phyloP scores from a whole-genome alignment of 37 sponge, comb jelly and placozoan species.

The Oscarella lobularis region DNA sequence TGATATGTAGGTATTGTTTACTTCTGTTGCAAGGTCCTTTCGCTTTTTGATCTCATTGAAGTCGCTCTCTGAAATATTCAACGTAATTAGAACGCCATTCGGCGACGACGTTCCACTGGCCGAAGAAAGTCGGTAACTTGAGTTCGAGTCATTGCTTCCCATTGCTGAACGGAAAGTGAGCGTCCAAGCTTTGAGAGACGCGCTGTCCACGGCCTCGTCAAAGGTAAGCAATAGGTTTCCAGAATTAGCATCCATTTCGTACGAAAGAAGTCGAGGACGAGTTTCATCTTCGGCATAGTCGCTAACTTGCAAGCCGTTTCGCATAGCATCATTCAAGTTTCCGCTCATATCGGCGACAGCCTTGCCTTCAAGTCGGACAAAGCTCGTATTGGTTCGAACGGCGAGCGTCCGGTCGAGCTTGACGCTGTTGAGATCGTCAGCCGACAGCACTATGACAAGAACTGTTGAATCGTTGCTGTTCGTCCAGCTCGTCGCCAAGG shows the following conservation, averaged over 20 bases:
- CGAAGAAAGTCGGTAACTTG: not conserved
- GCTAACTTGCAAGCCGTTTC: not conserved
- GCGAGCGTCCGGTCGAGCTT: slow-evolving; percentile 42
- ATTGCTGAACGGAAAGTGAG: not conserved
- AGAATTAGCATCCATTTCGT: not conserved
- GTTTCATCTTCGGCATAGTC: not conserved
- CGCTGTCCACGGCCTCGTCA: not conserved
- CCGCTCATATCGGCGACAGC: slow-evolving; percentile 15
- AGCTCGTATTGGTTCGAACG: slow-evolving; percentile 28
- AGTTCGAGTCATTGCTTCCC: not conserved
- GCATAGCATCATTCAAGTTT: not conserved
- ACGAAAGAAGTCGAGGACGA: not conserved
- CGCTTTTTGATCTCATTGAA: not conserved
- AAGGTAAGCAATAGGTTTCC: not conserved
- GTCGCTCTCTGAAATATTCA: not conserved
- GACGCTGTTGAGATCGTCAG: slow-evolving; percentile 52
- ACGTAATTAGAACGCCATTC: not conserved
- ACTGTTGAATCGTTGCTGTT: slow-evolving; percentile 26
- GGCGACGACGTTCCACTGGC: not conserved
- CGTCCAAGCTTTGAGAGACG: not conserved
- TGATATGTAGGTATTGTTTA: slow-evolving; percentile 38
- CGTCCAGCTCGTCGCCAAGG: not conserved
- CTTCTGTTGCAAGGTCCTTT: slow-evolving; percentile 13
- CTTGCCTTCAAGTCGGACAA: slow-evolving; percentile 20
- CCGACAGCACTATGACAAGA: slow-evolving; percentile 33